Evolutionary conservation across 2,888 invertebrate species (phyloP), one percentile per base, ranked within the genome.

Genomic region (Teleogryllus oceanicus): DNA sequence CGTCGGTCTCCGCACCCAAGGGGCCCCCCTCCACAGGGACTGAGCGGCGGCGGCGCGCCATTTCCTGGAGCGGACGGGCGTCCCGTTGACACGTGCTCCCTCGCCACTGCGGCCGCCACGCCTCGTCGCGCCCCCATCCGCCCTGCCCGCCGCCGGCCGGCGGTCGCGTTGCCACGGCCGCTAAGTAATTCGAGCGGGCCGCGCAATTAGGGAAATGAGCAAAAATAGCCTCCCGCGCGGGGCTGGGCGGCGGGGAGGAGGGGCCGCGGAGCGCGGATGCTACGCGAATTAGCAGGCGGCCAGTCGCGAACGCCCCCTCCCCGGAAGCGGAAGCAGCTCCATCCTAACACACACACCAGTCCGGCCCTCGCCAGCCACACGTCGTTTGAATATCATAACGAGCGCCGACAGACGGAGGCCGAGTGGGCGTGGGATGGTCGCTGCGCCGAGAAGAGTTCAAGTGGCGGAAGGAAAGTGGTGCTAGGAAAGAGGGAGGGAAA

Each of bases 191-290:
- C 62, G 62, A 62, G 62, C 62, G 13, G 62, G 13, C n/a, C n/a
- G 62, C 62, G 62, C 62, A 62, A 62, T 62, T 62, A 62, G 62
- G 62, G 62, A 62, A 62, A 62, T 62, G 62, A 62, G 62, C n/a
- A 62, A 62, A 62, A 62, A 62, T 62, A 62, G 13, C n/a, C 62
- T 8, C 16, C 3, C 62, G 62, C 62, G 62, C 13, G 3, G 10
- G 11, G 16, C 62, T 0, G 13, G 13, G 62, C 13, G 13, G 16
- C 3, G n/a, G 11, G 62, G 62, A 1, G 62, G 62, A 62, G 62
- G 5, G 62, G 62, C 5, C n/a, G 62, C 8, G 4, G 62, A 1
- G 4, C 62, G n/a, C 62, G 62, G n/a, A 62, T 62, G 16, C 62
- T 62, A 18, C 62, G 13, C 62, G 62, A 62, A 62, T 62, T 62